Evolutionary conservation across 2,113 vertebrate genomes (phyloP).

Genomic region (Solenodon paradoxus): DNA sequence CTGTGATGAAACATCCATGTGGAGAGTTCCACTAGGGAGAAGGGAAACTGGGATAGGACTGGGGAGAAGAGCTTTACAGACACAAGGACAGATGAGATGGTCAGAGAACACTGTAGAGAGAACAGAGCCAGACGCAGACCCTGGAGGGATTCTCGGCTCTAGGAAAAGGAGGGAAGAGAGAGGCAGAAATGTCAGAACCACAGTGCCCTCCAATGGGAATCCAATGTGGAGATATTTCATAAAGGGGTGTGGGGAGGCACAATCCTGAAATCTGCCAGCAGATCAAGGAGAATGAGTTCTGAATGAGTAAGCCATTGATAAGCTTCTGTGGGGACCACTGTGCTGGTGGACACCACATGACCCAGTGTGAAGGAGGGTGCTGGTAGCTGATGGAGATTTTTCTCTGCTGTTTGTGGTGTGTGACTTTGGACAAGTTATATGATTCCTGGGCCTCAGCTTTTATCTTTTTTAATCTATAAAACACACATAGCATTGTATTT

Average conservation of each 20-base stretch:
- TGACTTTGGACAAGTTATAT: background rate
- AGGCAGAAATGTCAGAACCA: no score
- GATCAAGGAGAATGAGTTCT: background rate
- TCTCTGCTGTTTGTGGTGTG: background rate
- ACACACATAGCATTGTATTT: background rate
- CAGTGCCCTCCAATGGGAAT: no score
- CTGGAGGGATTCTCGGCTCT: background rate
- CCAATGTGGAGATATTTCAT: background rate
- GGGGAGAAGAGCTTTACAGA: background rate
- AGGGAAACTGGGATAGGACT: background rate
- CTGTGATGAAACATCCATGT: background rate
- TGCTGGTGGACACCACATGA: accelerated
- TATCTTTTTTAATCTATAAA: background rate
- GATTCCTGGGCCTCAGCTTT: background rate
- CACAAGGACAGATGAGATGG: background rate
- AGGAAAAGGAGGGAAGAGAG: background rate
- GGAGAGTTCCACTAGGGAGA: background rate
- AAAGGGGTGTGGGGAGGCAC: no score
- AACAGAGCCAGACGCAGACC: background rate
- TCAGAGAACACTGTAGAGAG: background rate
- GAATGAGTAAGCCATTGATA: background rate
- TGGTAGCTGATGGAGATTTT: background rate
- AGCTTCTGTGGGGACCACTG: background rate
- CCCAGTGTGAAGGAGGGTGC: background rate
- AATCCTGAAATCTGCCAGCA: background rate